Conservation (phyloP, 2,888 invertebrate species). For the Agonopterix subpropinquella region DNA sequence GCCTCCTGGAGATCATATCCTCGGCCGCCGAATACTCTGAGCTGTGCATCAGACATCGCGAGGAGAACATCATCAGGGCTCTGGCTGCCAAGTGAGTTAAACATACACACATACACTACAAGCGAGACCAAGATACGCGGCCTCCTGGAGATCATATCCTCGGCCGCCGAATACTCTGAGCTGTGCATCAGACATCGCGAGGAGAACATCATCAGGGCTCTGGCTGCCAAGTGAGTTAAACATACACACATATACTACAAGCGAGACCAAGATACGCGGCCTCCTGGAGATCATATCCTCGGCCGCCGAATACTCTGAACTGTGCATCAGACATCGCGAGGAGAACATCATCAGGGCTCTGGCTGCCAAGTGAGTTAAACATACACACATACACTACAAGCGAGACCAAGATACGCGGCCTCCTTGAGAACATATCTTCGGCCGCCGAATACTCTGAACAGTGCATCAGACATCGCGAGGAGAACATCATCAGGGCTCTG, state of each 20-base stretch:
- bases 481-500: slow-evolving; percentile 84
- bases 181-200: slow-evolving; percentile 97
- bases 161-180: slow-evolving; percentile 97
- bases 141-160: slow-evolving; percentile 97
- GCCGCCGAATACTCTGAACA: slow-evolving; percentile 98
- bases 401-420: no score
- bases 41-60: slow-evolving; percentile 95
- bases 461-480: slow-evolving; percentile 96
- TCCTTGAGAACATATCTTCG: slow-evolving; percentile 98
- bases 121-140: slow-evolving; percentile 98
- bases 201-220: slow-evolving; percentile 86
- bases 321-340: slow-evolving; percentile 96
- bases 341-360: slow-evolving; percentile 87
- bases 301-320: slow-evolving; percentile 96
- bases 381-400: no score
- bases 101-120: slow-evolving; percentile 74
- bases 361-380: slow-evolving; percentile 81
- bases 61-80: slow-evolving; percentile 89
- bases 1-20: slow-evolving; percentile 97
- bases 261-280: slow-evolving; percentile 98
- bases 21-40: slow-evolving; percentile 98
- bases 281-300: slow-evolving; percentile 98
- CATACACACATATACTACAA: slow-evolving; percentile 77
- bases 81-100: slow-evolving; percentile 82
- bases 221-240: slow-evolving; percentile 83